These are phyloP conservation scores for Atta colombica DNA, from an alignment of 1,140 invertebrate species.

Conservation along the genomic window DNA sequence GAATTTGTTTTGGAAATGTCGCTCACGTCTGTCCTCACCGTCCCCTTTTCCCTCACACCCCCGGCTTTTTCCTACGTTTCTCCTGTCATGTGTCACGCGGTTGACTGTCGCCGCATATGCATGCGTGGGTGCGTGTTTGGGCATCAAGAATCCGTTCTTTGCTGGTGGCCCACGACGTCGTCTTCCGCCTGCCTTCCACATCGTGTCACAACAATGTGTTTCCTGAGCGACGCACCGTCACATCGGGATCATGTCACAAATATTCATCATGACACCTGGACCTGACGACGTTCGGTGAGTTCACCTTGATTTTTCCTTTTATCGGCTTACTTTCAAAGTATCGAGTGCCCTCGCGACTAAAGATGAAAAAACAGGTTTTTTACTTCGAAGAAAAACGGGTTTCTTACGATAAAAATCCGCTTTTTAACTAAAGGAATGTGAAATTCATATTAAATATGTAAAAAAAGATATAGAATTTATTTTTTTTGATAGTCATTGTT, in stretches of 20 bases:
- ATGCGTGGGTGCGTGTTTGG: constrained; percentile 66
- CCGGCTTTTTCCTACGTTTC: neutral
- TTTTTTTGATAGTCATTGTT: too few relatives aligned
- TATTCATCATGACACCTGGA: constrained; percentile 8
- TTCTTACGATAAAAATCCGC: too few relatives aligned
- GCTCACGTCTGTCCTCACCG: constrained; percentile 1
- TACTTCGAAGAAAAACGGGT: too few relatives aligned
- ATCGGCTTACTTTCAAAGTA: neutral
- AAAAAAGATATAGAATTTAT: too few relatives aligned
- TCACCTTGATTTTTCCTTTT: neutral
- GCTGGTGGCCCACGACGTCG: neutral
- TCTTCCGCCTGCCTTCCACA: neutral
- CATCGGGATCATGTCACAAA: constrained; percentile 15
- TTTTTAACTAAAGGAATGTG: too few relatives aligned
- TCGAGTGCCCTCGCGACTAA: neutral
- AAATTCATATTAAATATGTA: too few relatives aligned
- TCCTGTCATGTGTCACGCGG: constrained; percentile 28
- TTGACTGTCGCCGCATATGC: constrained; percentile 18
- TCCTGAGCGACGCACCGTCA: neutral
- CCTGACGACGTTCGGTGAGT: constrained; percentile 59
- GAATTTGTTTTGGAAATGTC: constrained; percentile 52
- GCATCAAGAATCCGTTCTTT: constrained; percentile 61
- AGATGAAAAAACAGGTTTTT: too few relatives aligned
- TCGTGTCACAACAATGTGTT: neutral
- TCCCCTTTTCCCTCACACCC: neutral